Conservation (phyloP, 2,113 vertebrate genomes). For the Odocoileus hemionus region DNA sequence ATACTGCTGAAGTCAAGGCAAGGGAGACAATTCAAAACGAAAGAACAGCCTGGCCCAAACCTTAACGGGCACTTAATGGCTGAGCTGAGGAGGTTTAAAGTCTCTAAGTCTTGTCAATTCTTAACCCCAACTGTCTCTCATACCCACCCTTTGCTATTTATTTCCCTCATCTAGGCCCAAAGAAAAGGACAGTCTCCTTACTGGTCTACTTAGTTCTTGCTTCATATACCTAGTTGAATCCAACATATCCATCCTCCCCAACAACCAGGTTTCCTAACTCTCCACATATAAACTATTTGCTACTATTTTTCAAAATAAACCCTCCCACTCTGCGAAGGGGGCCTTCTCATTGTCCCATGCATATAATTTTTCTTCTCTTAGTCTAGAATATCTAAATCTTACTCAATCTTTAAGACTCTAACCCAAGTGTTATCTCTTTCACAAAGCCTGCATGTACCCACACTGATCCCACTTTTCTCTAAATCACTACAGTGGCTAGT, state of each 20-base stretch:
- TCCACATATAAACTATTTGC: not conserved
- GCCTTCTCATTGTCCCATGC: not conserved
- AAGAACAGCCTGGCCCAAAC: not conserved
- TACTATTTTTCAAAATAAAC: not conserved
- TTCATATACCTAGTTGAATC: not conserved
- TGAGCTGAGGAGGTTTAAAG: not conserved
- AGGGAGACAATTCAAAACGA: not conserved
- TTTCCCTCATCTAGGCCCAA: not conserved
- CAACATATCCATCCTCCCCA: not conserved
- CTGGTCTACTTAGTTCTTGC: not conserved
- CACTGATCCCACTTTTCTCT: not conserved
- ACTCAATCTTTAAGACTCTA: not conserved
- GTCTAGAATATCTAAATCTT: not conserved
- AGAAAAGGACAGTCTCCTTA: not conserved
- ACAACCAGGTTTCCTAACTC: not conserved
- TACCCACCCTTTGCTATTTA: not conserved
- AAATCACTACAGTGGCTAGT: not conserved
- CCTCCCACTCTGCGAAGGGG: not conserved
- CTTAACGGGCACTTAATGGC: not conserved
- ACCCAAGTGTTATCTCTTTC: not conserved
- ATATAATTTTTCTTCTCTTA: not conserved
- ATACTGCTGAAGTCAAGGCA: not conserved
- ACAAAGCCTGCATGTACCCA: not conserved
- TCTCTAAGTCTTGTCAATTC: not conserved
- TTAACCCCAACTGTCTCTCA: not conserved